A percentile compares a stretch with the other conserved stretches of the same genome.
Evolutionary conservation across 2,797 vertebrate genomes (phyloP).

Genomic region (Dicrostonyx torquatus): DNA sequence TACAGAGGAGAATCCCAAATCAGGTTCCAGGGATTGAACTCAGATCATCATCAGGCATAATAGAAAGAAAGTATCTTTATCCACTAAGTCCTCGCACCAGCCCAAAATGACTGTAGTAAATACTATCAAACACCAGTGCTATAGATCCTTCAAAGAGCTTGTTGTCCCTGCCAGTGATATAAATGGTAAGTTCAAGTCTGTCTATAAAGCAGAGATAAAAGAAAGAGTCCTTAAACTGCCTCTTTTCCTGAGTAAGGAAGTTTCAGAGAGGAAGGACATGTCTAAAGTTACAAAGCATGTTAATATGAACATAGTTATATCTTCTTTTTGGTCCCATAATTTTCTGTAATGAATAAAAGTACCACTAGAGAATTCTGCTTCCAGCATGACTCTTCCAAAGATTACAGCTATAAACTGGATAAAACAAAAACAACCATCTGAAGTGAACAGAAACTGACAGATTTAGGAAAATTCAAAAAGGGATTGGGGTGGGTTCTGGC

Average conservation of each 20-base stretch:
- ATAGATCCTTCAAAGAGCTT: not conserved
- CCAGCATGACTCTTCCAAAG: not conserved
- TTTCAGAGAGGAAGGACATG: conserved; percentile 2
- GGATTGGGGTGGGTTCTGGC: not conserved
- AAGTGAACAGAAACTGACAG: conserved; percentile 26
- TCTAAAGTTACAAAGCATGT: not conserved
- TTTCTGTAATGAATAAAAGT: conserved; percentile 27
- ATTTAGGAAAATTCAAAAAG: conserved; percentile 23
- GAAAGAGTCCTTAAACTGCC: not conserved
- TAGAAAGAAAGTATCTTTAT: not conserved
- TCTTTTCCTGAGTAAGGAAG: conserved; percentile 30
- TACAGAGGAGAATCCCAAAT: no score
- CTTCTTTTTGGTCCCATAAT: conserved; percentile 36
- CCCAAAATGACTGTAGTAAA: not conserved
- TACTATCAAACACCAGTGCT: not conserved
- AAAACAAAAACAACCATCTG: conserved; percentile 30
- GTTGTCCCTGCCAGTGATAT: not conserved
- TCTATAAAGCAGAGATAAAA: conserved; percentile 10
- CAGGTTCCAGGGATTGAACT: not conserved
- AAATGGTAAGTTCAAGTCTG: rapidly evolving
- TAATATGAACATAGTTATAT: not conserved
- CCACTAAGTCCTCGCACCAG: not conserved
- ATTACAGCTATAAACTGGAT: not conserved
- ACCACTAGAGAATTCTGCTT: conserved; percentile 38
- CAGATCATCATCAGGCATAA: not conserved